These are phyloP conservation scores for Hydropsyche tenuis DNA, from an alignment of 1,140 invertebrate species.

Conservation along the genomic window DNA sequence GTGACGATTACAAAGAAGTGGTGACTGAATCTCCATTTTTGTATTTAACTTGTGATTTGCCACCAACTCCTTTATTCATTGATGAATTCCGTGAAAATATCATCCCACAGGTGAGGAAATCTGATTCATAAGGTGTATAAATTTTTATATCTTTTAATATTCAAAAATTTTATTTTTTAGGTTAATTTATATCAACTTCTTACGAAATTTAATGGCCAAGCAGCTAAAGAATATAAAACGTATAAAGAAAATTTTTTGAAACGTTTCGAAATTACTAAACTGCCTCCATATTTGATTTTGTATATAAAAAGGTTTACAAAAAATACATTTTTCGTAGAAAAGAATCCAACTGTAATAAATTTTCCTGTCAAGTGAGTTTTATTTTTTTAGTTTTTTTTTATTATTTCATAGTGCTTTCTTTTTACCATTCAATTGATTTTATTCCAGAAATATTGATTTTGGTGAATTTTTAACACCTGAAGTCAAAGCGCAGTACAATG, in stretches of 20 bases:
- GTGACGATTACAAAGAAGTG: slow-evolving; percentile 88
- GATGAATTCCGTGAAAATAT: slow-evolving; percentile 98
- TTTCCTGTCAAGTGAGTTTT: slow-evolving; percentile 98
- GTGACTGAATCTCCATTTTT: slow-evolving; percentile 91
- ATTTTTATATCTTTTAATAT: too few species aligned
- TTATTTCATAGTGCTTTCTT: slow-evolving; percentile 12
- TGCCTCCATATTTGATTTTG: slow-evolving; percentile 97
- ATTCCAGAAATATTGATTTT: slow-evolving; percentile 93
- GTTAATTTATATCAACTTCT: slow-evolving; percentile 93
- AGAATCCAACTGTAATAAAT: slow-evolving; percentile 99
- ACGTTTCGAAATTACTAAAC: slow-evolving; percentile 91
- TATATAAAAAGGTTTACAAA: slow-evolving; percentile 99
- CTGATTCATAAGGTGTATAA: too few species aligned
- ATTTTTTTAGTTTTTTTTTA: too few species aligned
- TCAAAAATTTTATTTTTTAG: slow-evolving; percentile 59
- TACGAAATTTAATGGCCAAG: slow-evolving; percentile 94
- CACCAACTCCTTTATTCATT: slow-evolving; percentile 94
- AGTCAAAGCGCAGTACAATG: slow-evolving; percentile 77
- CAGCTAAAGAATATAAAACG: slow-evolving; percentile 98
- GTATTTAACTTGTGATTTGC: slow-evolving; percentile 95
- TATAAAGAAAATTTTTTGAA: slow-evolving; percentile 99
- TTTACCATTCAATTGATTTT: too few species aligned
- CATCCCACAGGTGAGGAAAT: slow-evolving; percentile 96
- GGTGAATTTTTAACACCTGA: slow-evolving; percentile 92
- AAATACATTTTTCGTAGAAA: slow-evolving; percentile 98